Evolutionary conservation across 2,113 vertebrate genomes (phyloP), one percentile per base, ranked within the genome.

Genomic region (Mungos mungo): DNA sequence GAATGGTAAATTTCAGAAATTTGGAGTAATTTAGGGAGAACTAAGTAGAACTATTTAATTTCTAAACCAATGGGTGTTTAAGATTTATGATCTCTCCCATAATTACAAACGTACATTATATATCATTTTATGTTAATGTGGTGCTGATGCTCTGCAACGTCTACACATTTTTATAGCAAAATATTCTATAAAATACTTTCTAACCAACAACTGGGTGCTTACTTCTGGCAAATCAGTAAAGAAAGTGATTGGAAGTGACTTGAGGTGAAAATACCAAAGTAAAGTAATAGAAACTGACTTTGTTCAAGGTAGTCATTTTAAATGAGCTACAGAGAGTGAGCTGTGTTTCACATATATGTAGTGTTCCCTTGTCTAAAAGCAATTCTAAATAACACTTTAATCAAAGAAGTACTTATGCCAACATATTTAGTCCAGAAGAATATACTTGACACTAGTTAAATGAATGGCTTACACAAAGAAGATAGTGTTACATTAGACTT

Each of bases 31-130:
- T 97, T 95, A 97, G 95, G 90, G 60, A 97, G 92, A 97, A 96
- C 91, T 97, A 97, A 98, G 92, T 96, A 98, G 96, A 95, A 96
- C 88, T 97, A 93, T 94, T 97, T 97, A 95, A 97, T 98, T 97
- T 97, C 95, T 97, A 97, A 98, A 96, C 97, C 96, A 98, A 96
- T 97, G 93, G 72, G 68, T 98, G 95, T 97, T 98, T 95, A 97
- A 98, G 98, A 98, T 98, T 98, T 96, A 97, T 98, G 95, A 93
- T 88, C 74, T 88, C 87, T 81, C 63, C 90, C 91, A 91, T 98
- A 98, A 97, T 97, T 98, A 97, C 88, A 98, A 97, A 87, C 93
- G 90, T 96, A 84, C 94, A 93, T 97, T 93, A 95, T 92, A 88
- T 93, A 96, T 96, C 84, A 95, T 97, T 95, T 97, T 97, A 96